Evolutionary conservation across 2,797 vertebrate species (phyloP).

Genomic region (Echiichthys vipera): DNA sequence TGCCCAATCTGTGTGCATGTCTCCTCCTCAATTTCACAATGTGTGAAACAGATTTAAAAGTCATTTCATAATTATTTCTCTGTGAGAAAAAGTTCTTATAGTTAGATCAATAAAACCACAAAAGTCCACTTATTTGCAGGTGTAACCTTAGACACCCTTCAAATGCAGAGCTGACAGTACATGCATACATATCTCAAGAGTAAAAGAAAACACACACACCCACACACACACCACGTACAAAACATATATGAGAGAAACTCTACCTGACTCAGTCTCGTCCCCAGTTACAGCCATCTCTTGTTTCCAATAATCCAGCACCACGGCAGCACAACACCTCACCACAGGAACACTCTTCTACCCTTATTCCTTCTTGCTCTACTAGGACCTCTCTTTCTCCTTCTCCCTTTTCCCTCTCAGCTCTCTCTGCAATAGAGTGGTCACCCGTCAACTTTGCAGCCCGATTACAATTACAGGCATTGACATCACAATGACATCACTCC

Average conservation of each 20-base stretch:
- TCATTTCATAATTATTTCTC: background rate
- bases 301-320: slow-evolving; percentile 84
- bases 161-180: background rate
- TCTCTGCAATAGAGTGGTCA: slow-evolving; percentile 79
- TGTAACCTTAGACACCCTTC: background rate
- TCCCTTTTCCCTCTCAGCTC: slow-evolving; percentile 36
- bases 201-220: background rate
- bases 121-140: background rate
- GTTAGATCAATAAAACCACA: fast-evolving
- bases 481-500: slow-evolving; percentile 96
- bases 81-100: background rate
- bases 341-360: slow-evolving; percentile 14
- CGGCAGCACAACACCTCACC: slow-evolving; percentile 31
- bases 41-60: background rate
- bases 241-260: slow-evolving; percentile 16
- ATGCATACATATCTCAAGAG: background rate
- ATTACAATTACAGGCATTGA: slow-evolving; percentile 92
- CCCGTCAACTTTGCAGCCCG: slow-evolving; percentile 85
- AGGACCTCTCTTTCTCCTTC: slow-evolving; percentile 25
- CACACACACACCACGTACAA: too few species aligned
- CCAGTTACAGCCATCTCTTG: slow-evolving; percentile 93
- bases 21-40: background rate
- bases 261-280: slow-evolving; percentile 93
- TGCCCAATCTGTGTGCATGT: background rate
- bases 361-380: background rate